phyloP scores from a whole-genome alignment of 2,888 invertebrate genomes.

The Bombyx huttoni region DNA sequence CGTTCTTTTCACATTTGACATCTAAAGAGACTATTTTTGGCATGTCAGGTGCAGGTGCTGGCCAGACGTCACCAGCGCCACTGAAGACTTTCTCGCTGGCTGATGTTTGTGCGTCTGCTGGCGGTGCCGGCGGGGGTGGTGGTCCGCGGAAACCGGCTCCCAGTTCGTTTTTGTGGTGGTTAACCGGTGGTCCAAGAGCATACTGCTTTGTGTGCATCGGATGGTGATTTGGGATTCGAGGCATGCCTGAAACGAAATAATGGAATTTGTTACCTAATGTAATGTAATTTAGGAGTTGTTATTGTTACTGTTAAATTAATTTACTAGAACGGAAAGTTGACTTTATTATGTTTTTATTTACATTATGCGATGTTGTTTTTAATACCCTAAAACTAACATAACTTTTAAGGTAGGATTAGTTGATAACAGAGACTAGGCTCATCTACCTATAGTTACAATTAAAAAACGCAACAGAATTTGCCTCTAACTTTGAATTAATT shows the following conservation, averaged over 20 bases:
- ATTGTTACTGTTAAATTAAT: no score
- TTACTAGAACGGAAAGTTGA: no score
- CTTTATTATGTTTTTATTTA: no score
- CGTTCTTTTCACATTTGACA: slow-evolving; percentile 93
- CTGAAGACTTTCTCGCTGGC: slow-evolving; percentile 74
- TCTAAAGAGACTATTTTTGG: slow-evolving; percentile 93
- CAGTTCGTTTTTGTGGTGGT: slow-evolving; percentile 61
- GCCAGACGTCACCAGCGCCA: slow-evolving; percentile 85
- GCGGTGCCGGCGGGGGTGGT: slow-evolving; percentile 62
- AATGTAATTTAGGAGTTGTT: not conserved
- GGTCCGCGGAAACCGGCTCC: slow-evolving; percentile 82
- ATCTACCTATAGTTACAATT: not conserved
- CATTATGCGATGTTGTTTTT: no score
- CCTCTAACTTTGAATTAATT: not conserved
- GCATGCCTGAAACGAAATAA: slow-evolving; percentile 43
- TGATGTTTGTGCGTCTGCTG: slow-evolving; percentile 65
- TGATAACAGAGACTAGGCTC: not conserved
- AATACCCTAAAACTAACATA: no score
- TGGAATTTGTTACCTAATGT: not conserved
- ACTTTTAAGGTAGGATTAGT: no score
- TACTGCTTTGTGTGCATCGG: slow-evolving; percentile 63
- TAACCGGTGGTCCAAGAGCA: slow-evolving; percentile 55
- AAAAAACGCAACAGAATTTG: not conserved
- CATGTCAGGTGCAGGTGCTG: slow-evolving; percentile 89
- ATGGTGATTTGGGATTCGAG: slow-evolving; percentile 64